Conservation (phyloP, 2,888 invertebrate genomes). For the Cryptus armator region DNA sequence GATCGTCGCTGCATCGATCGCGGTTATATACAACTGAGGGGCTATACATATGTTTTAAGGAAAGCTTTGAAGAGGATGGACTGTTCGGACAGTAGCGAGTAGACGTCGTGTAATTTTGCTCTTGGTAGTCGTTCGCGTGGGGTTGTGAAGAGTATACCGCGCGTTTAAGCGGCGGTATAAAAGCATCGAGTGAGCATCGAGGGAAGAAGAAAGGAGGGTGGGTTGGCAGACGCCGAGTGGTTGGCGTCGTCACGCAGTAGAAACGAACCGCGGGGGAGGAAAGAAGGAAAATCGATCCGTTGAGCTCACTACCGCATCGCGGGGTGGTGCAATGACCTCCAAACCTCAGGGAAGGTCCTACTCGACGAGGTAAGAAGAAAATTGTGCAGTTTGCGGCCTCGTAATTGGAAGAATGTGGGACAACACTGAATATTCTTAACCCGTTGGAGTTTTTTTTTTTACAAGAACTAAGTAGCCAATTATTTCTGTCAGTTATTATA, state of each 20-base stretch:
- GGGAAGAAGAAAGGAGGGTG: slow-evolving; percentile 37
- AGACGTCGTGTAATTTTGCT: slow-evolving; percentile 46
- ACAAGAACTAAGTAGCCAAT: not conserved
- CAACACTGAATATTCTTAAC: not conserved
- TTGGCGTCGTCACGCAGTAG: slow-evolving; percentile 46
- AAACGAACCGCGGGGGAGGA: slow-evolving; percentile 30
- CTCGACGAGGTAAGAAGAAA: slow-evolving; percentile 78
- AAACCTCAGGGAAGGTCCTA: slow-evolving; percentile 81
- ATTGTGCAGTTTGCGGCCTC: not conserved
- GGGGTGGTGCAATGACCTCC: slow-evolving; percentile 82
- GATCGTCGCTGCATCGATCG: slow-evolving; percentile 67
- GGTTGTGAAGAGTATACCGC: slow-evolving; percentile 16
- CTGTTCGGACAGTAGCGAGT: slow-evolving; percentile 63
- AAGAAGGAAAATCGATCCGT: slow-evolving; percentile 76
- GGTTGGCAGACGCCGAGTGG: slow-evolving; percentile 45
- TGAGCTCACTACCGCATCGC: slow-evolving; percentile 71
- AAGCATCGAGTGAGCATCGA: slow-evolving; percentile 49
- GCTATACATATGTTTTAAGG: slow-evolving; percentile 25
- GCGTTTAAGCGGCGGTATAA: slow-evolving; percentile 42
- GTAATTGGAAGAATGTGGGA: not conserved
- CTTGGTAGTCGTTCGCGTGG: not conserved
- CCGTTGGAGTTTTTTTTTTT: not conserved
- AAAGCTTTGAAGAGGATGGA: slow-evolving; percentile 73
- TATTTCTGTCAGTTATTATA: not conserved
- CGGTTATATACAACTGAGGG: slow-evolving; percentile 8